phyloP scores from a whole-genome alignment of 2,888 invertebrate species.

The Rhorus exstirpatorius region DNA sequence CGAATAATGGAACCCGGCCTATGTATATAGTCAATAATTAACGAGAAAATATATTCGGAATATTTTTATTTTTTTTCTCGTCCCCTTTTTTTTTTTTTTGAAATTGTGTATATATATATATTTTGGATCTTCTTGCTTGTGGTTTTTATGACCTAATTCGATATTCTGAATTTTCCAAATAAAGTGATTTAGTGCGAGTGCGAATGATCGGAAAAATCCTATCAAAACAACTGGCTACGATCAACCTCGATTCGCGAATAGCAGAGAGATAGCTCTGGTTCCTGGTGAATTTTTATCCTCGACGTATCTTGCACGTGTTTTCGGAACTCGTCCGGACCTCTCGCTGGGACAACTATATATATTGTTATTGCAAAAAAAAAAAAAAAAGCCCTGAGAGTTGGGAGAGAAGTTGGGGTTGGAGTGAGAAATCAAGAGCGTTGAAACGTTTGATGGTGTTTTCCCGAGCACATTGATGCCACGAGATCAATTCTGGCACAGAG shows the following conservation, averaged over 20 bases:
- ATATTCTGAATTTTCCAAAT: too few species aligned
- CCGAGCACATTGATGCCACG: constrained; percentile 1
- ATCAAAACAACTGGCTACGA: constrained; percentile 33
- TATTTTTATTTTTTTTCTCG: too few species aligned
- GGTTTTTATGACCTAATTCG: too few species aligned
- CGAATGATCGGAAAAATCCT: constrained; percentile 4
- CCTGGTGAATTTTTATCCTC: not conserved
- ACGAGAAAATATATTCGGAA: too few species aligned
- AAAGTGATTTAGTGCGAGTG: too few species aligned
- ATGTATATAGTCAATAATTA: too few species aligned
- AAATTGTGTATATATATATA: too few species aligned
- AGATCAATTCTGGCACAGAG: not conserved
- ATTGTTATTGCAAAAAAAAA: not conserved
- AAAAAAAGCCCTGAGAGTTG: not conserved
- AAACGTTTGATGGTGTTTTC: not conserved
- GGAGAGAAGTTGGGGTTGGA: not conserved
- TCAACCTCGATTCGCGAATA: constrained; percentile 41
- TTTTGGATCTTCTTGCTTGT: too few species aligned
- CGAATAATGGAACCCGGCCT: too few species aligned
- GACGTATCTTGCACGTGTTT: not conserved
- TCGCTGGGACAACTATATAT: not conserved
- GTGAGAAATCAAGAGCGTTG: constrained; percentile 18
- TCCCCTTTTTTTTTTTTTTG: too few species aligned
- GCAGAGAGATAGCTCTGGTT: constrained; percentile 2
- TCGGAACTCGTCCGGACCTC: constrained; percentile 25